A percentile compares a stretch with the other conserved stretches of the same genome.
Conservation (phyloP, 2,113 vertebrate genomes). For the Excalfactoria chinensis region DNA sequence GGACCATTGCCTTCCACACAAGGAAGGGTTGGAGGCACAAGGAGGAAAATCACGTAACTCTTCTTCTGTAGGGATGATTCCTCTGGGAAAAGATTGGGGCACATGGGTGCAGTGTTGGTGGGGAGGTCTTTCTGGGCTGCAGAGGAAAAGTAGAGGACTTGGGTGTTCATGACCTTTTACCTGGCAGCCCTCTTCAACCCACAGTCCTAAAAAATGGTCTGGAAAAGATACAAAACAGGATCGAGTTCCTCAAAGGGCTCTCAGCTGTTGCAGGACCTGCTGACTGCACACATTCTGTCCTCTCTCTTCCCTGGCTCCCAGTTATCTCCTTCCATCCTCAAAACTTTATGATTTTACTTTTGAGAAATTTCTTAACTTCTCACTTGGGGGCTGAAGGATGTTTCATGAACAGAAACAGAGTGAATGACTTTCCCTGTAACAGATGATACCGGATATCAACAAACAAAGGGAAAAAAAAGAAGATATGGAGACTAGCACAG, state of each 20-base stretch:
- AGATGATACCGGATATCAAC: neutral
- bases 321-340: neutral
- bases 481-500: neutral
- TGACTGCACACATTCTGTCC: neutral
- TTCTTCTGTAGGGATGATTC: neutral
- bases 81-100: neutral
- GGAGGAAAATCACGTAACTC: neutral
- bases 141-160: neutral
- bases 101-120: rapidly evolving
- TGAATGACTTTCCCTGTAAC: neutral
- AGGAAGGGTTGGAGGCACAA: neutral
- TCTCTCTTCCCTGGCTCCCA: neutral
- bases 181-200: neutral
- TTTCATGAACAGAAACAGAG: neutral
- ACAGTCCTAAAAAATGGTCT: neutral
- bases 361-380: neutral
- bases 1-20: neutral
- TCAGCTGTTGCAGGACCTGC: neutral
- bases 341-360: neutral
- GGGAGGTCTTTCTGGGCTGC: neutral
- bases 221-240: neutral
- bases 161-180: neutral
- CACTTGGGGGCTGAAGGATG: neutral
- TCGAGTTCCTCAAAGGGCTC: neutral
- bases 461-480: neutral